phyloP scores from a whole-genome alignment of 2,113 vertebrate genomes.

The Callopanchax toddi region DNA sequence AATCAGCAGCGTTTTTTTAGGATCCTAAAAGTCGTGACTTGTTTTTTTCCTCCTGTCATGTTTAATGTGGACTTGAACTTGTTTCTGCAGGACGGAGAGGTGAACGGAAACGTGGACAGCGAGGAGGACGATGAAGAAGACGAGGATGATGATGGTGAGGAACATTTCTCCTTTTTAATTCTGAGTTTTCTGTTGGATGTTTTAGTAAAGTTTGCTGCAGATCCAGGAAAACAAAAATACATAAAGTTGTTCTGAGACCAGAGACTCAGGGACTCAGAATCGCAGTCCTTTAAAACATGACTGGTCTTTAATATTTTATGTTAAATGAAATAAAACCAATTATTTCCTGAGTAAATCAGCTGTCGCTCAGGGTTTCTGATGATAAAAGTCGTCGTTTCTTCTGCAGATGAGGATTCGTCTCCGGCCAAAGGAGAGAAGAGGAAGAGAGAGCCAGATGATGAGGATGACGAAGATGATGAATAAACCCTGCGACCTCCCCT shows the following conservation, averaged over 20 bases:
- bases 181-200: not conserved
- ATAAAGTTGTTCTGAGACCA: too few species aligned
- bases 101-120: slow-evolving; percentile 72
- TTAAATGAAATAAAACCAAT: too few species aligned
- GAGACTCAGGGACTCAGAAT: too few species aligned
- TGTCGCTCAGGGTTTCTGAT: not conserved
- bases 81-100: slow-evolving; percentile 60
- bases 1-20: too few species aligned
- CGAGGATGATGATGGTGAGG: slow-evolving; percentile 61
- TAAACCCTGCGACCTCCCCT: slow-evolving; percentile 3
- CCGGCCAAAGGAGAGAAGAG: slow-evolving; percentile 85
- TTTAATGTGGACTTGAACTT: not conserved
- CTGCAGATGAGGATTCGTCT: slow-evolving; percentile 66
- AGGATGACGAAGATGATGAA: slow-evolving; percentile 82
- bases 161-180: not conserved
- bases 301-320: too few species aligned
- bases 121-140: slow-evolving; percentile 70
- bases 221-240: too few species aligned
- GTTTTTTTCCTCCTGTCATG: too few species aligned
- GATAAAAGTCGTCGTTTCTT: not conserved
- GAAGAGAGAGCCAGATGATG: slow-evolving; percentile 85
- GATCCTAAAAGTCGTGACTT: too few species aligned
- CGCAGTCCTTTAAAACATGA: too few species aligned
- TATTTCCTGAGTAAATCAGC: too few species aligned
- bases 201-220: too few species aligned